phyloP scores from a whole-genome alignment of 2,888 invertebrate genomes.

The Oegoconia quadripuncta region DNA sequence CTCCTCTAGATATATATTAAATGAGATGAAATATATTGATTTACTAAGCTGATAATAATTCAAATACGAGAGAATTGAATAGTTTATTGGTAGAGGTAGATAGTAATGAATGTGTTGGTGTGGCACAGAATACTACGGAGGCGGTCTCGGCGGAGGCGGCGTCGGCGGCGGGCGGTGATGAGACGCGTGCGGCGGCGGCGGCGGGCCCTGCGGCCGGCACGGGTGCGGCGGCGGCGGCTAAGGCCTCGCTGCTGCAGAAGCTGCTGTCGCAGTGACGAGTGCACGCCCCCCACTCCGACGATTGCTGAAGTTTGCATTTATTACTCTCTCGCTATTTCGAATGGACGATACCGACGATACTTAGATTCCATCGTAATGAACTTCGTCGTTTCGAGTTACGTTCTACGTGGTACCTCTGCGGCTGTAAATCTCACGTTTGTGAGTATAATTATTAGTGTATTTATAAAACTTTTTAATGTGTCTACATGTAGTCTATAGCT shows the following conservation, averaged over 20 bases:
- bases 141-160: constrained; percentile 68
- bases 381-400: constrained; percentile 49
- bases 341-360: constrained; percentile 41
- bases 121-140: constrained; percentile 72
- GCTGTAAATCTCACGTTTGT: constrained; percentile 64
- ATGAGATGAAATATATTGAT: too few species aligned
- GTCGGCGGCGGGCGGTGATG: constrained; percentile 44
- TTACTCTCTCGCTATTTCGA: constrained; percentile 44
- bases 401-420: constrained; percentile 70
- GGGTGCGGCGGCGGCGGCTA: constrained; percentile 55
- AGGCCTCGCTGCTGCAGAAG: constrained; percentile 91
- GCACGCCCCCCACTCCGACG: constrained; percentile 17
- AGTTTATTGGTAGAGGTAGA: background rate
- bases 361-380: constrained; percentile 46
- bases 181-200: constrained; percentile 32
- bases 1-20: too few species aligned
- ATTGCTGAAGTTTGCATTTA: constrained; percentile 60
- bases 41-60: too few species aligned
- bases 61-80: too few species aligned
- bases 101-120: constrained; percentile 6
- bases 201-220: constrained; percentile 26
- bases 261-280: constrained; percentile 87
- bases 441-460: constrained; percentile 61
- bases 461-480: constrained; percentile 54
- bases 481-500: constrained; percentile 26